Conservation (phyloP, 2,113 vertebrate species). For the Rhabdomys dilectus region DNA sequence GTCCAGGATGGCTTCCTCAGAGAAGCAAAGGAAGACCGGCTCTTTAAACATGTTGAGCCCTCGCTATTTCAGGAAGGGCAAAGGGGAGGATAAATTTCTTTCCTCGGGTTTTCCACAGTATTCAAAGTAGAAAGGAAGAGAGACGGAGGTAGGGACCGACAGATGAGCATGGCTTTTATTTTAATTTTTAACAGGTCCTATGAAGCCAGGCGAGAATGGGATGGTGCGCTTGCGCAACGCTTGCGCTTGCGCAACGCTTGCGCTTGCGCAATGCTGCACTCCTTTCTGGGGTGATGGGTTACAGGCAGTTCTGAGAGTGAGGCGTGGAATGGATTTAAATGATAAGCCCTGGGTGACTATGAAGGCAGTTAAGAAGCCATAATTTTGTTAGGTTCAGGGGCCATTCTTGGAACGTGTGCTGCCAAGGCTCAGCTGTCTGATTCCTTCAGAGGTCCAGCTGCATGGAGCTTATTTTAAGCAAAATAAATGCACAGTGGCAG, state of each 20-base stretch:
- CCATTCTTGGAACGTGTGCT: background rate
- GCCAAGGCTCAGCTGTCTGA: slow-evolving; percentile 35
- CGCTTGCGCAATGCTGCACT: background rate
- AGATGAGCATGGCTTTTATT: background rate
- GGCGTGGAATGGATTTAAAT: background rate
- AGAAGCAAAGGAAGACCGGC: background rate
- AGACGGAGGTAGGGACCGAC: background rate
- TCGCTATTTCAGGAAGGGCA: background rate
- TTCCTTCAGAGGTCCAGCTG: background rate
- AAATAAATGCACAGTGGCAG: background rate
- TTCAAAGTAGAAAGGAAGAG: background rate
- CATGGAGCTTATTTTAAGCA: background rate
- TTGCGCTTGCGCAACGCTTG: background rate
- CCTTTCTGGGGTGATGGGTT: background rate
- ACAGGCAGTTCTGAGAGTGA: background rate
- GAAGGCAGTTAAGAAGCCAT: background rate
- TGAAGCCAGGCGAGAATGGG: background rate
- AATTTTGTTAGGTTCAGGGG: background rate
- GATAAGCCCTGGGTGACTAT: background rate
- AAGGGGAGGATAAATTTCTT: background rate
- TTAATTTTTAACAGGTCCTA: background rate
- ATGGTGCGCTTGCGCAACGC: background rate
- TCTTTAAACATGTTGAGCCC: background rate
- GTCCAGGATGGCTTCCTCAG: background rate
- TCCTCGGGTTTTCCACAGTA: background rate